Base-by-base conservation (phyloP, 2,888 invertebrate species). In the Euplagia quadripunctaria region DNA sequence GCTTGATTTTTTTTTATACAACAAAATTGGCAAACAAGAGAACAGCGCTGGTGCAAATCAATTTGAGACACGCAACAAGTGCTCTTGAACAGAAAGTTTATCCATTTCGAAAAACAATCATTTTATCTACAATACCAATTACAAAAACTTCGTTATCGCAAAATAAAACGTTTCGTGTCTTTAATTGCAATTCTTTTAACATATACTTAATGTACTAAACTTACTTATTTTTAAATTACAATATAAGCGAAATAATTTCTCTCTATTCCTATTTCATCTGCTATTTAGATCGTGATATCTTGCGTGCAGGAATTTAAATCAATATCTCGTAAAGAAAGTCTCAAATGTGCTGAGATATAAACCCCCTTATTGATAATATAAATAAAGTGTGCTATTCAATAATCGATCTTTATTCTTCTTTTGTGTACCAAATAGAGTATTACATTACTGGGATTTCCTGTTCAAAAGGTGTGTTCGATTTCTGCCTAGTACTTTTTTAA, bases 301-400 rank as follows among this genome's bases (percentile, higher is more conserved):
- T 68, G 61, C 69, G 63, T 69, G 69, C 61, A 63, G 63, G 69
- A 49, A 63, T 61, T 63, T 63, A 14, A 61, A 43, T 69, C 63
- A 61, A 49, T 63, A 63, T 61, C 31, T 58, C 20, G 31, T 20
- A 46, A 46, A 20, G 49, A 69, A 43, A 58, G 68, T 68, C 1
- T 41, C 31, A 42, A 68, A 41, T n/a, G n/a, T 68, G 68, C 68
- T 42, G 55, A 68, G n/a, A 67, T 42, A 61, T 61, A 31, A 31
- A 31, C 61, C 31, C 31, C 61, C 61, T 61, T 61, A 61, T 61
- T 61, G 6, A 14, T 61, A 14, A n/a, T 61, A 14, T 6, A 5
- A 64, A 69, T 61, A 61, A 31, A 61, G 61, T 46, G 6, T 46
- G 43, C 43, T 46, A 6, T 46, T 46, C 43, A 46, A 9, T 46